Percentiles rank a stretch among this genome's conserved stretches.
These are phyloP conservation scores for Globodera rostochiensis DNA, from an alignment of 1,140 invertebrate species.

Conservation along the genomic window DNA sequence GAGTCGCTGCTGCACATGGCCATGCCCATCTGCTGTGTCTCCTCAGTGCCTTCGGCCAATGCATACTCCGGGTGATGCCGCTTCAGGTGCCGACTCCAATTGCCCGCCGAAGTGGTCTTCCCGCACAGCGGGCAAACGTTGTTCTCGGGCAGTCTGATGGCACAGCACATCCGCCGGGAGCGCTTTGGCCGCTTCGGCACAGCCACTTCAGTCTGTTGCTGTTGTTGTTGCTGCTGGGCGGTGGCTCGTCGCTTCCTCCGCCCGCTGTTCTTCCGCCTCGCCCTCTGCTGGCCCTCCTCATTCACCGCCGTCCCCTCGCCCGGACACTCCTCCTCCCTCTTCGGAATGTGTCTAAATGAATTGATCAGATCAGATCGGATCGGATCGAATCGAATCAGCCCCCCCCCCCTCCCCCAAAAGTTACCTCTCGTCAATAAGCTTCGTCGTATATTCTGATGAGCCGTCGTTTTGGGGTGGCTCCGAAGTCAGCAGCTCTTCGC, in stretches of 20 bases:
- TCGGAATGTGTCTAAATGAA: not conserved
- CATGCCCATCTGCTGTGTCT: not conserved
- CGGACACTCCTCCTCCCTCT: not conserved
- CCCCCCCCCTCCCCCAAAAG: no score
- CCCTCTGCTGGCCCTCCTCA: not conserved
- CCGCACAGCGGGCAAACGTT: conserved; percentile 23
- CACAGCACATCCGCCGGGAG: not conserved
- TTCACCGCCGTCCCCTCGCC: not conserved
- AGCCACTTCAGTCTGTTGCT: not conserved
- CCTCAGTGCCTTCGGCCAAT: not conserved
- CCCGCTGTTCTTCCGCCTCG: not conserved
- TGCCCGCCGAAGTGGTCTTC: conserved; percentile 13
- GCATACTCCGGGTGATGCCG: conserved; percentile 28
- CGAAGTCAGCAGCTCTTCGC: not conserved
- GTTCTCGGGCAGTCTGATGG: conserved; percentile 18
- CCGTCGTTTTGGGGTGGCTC: not conserved
- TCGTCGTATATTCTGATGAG: not conserved
- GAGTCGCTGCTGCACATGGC: not conserved
- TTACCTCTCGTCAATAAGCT: not conserved
- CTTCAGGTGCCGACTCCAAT: conserved; percentile 29
- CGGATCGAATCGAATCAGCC: no score
- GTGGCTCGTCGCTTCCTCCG: not conserved
- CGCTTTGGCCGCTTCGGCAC: not conserved
- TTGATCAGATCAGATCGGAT: no score
- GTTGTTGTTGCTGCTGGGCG: not conserved